Percentiles rank a stretch among this genome's conserved stretches.
phyloP scores from a whole-genome alignment of 2,797 vertebrate genomes.

The Sphenodon punctatus region DNA sequence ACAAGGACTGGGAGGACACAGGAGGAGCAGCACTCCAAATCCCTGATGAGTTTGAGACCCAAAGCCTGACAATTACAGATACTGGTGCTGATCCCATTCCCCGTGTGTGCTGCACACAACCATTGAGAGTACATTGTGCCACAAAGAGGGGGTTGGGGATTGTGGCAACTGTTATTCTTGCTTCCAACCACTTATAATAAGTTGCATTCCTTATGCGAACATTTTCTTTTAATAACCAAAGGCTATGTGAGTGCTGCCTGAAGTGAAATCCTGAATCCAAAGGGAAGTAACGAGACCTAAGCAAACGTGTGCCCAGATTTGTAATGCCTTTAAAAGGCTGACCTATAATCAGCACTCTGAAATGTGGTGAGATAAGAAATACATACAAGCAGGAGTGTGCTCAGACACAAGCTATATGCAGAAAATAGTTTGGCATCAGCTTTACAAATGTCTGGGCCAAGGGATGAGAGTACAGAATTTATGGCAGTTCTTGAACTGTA shows the following conservation, averaged over 20 bases:
- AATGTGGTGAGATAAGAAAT: conserved; percentile 33
- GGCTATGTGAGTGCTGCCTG: background rate
- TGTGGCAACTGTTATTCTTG: conserved; percentile 16
- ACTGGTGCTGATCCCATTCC: no score
- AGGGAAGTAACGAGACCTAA: background rate
- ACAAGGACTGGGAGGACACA: no score
- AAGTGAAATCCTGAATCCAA: background rate
- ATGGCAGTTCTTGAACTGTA: background rate
- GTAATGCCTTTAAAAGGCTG: conserved; percentile 26
- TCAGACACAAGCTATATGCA: background rate
- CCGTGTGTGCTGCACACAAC: no score
- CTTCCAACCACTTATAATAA: background rate
- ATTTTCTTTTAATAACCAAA: background rate
- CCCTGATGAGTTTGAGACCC: no score
- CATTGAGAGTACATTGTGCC: no score
- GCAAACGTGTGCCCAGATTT: background rate
- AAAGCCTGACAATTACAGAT: no score
- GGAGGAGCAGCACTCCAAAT: no score
- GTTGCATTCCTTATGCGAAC: background rate
- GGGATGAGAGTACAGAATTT: background rate
- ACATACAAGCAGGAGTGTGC: conserved; percentile 2
- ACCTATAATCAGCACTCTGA: background rate
- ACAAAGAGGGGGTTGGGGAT: no score
- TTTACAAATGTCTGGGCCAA: background rate
- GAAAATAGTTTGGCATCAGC: conserved; percentile 26